Evolutionary conservation across 1,140 invertebrate species (phyloP), one percentile per base, ranked within the genome.

Genomic region (Sminthurides bifidus): DNA sequence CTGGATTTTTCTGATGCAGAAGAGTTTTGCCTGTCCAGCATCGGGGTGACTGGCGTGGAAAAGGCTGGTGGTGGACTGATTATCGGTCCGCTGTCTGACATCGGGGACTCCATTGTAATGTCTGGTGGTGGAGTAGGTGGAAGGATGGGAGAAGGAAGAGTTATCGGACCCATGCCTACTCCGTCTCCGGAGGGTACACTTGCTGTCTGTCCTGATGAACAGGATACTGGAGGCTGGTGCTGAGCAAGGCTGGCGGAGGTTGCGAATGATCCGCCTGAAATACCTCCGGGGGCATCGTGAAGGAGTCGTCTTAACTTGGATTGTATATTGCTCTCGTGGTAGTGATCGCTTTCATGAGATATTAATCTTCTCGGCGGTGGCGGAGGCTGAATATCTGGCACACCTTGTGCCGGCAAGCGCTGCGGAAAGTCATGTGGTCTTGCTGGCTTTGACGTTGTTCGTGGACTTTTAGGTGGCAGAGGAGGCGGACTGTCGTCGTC

Each of bases 271-370:
- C 24, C 38, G 10, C 31, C 43, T 29, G 53, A 26, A 35, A 30
- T 35, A 17, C 27, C 38, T 15, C 29, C 38, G 12, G 50, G 27
- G 17, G 30, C 38, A 21, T 56, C 77, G 58, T 84, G 83, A 0
- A 89, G 70, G 40, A 90, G 71, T 58, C 83, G 74, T 21, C 85
- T 74, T 40, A 89, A 69, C 63, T 85, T 85, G 51, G 81, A 84
- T 71, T 90, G 85, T 56, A 88, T 70, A 48, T 49, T 49, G 8
- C 46, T 33, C 14, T 85, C 78, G 12, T 46, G 83, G 35, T 73
- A 72, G 38, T 63, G 57, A 23, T 43, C 51, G 6, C 58, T 45
- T 19, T 60, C 49, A 41, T 63, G 58, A 37, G 49, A 44, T n/a
- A 26, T 58, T 19, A 52, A 14, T 23, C 56, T 40, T 31, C 54